phyloP scores from a whole-genome alignment of 2,797 vertebrate genomes.

The Tragelaphus oryx region DNA sequence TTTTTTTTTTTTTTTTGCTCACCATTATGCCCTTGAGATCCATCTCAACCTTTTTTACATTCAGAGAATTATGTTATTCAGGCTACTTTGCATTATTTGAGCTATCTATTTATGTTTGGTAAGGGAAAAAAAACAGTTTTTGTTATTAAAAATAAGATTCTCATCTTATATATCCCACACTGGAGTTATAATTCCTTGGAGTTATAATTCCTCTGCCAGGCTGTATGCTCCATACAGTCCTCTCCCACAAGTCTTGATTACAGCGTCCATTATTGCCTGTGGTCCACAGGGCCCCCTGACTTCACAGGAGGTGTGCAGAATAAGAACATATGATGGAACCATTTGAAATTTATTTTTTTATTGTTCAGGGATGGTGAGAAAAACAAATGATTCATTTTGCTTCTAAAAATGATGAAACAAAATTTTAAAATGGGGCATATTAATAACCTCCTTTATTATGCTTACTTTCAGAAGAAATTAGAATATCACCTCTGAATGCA shows the following conservation, averaged over 20 bases:
- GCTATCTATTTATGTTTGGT: background rate
- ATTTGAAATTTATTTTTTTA: background rate
- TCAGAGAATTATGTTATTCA: background rate
- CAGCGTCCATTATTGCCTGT: background rate
- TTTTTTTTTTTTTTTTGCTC: background rate
- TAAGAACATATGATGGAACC: background rate
- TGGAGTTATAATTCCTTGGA: background rate
- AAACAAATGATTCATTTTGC: conserved; percentile 41
- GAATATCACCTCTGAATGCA: background rate
- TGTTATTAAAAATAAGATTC: background rate
- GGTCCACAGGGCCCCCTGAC: background rate
- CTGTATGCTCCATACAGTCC: background rate
- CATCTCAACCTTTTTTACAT: background rate
- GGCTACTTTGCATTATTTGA: background rate
- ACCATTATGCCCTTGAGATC: background rate
- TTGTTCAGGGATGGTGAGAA: background rate
- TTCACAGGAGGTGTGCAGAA: background rate
- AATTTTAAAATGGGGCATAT: background rate
- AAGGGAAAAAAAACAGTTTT: background rate
- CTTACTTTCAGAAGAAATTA: conserved; percentile 28
- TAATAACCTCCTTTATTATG: conserved; percentile 1
- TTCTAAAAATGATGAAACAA: conserved; percentile 1
- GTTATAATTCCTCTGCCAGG: background rate
- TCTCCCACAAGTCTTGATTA: background rate
- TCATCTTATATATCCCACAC: background rate